These are phyloP conservation scores for Onychostoma macrolepis DNA, from an alignment of 2,113 vertebrate genomes.

Conservation along the genomic window DNA sequence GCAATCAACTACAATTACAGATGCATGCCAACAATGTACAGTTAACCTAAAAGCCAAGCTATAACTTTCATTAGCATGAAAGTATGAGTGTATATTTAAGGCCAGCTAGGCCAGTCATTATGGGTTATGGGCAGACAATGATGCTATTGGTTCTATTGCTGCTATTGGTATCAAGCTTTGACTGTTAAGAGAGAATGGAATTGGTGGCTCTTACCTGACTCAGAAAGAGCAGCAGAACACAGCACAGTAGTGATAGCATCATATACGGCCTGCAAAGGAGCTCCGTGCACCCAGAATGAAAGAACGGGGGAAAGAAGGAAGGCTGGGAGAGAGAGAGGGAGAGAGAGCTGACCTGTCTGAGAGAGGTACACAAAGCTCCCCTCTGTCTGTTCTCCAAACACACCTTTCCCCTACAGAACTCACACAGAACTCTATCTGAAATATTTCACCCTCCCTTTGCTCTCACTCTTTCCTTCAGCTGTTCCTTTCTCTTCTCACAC, in stretches of 20 bases:
- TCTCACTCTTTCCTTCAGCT: background rate
- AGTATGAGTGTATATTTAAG: background rate
- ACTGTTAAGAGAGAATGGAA: background rate
- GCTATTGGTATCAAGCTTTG: background rate
- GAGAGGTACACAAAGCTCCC: slow-evolving; percentile 84
- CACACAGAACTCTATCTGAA: slow-evolving; percentile 76
- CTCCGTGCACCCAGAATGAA: slow-evolving; percentile 1
- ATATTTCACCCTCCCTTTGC: slow-evolving; percentile 76
- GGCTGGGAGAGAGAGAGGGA: slow-evolving; percentile 9
- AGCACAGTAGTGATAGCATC: slow-evolving; percentile 4
- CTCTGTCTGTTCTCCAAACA: slow-evolving; percentile 86
- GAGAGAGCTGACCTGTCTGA: slow-evolving; percentile 65
- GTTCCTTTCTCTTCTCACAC: background rate
- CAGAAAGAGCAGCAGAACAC: slow-evolving; percentile 13
- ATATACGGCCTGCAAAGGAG: background rate
- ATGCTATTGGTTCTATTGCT: too few species aligned
- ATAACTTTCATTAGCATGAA: background rate
- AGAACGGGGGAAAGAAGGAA: slow-evolving; percentile 1
- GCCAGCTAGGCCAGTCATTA: background rate
- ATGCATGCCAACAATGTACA: background rate
- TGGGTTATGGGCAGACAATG: background rate
- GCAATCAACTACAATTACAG: background rate
- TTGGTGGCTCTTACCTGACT: slow-evolving; percentile 20
- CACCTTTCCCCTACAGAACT: slow-evolving; percentile 69
- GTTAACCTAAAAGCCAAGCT: background rate